Evolutionary conservation across 2,888 invertebrate genomes (phyloP), one percentile per base, ranked within the genome.

Genomic region (Leptura quadrifasciata): DNA sequence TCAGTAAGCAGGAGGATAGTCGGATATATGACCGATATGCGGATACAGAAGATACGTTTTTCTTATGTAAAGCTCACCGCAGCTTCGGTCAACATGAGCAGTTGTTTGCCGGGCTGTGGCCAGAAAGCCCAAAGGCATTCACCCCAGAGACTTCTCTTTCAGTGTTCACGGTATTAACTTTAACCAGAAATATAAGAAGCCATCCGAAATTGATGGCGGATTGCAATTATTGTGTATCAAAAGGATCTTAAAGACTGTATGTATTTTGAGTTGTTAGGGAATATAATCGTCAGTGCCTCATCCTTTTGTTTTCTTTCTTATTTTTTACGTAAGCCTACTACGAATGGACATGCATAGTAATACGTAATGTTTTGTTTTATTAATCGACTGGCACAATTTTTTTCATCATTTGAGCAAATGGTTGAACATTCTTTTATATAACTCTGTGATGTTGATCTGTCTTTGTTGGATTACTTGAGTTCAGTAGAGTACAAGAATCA

Each of bases 81-180:
- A 82, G 80, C 80, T 77, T 80, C 81, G 82, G 84, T 85, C 85
- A 85, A 86, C 85, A 86, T 84, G 84, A 84, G 84, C 86, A 86
- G 85, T 86, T 87, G 86, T 87, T 87, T 87, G 86, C 84, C 82
- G 85, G 85, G 83, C 84, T 85, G 86, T 80, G 86, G 86, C 81
- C 81, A 76, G 77, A 75, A 75, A 76, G 82, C 83, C 84, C 79
- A 61, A 77, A 76, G 80, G 82, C 80, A 68, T 71, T 61, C 73
- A 78, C 81, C 85, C 83, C 75, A 76, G 84, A 81, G 85, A 83
- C 78, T 81, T 78, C 80, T 64, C 58, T 63, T 35, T 58, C 52
- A 58, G 76, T 81, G 80, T 81, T 83, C 80, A 79, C 79, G 76
- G 80, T 80, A 82, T 83, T 81, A 83, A 80, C 81, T 82, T 80